A percentile compares a stretch with the other conserved stretches of the same genome.
phyloP scores from a whole-genome alignment of 2,888 invertebrate species.

The Leptinotarsa tumamoca region DNA sequence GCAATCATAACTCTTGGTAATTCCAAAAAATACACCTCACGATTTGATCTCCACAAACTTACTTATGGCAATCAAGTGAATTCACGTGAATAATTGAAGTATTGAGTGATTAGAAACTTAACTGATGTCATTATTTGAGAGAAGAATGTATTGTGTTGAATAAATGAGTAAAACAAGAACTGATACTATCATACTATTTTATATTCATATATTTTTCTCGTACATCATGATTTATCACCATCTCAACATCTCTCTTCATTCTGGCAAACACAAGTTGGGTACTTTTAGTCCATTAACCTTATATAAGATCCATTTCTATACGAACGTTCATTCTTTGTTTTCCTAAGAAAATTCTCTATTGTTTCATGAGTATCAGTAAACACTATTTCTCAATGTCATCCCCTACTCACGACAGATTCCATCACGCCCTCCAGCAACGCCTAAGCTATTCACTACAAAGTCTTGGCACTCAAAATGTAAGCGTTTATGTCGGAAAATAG shows the following conservation, averaged over 20 bases:
- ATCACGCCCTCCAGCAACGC: slow-evolving; percentile 29
- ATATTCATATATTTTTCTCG: no score
- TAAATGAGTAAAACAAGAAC: no score
- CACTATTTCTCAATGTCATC: slow-evolving; percentile 19
- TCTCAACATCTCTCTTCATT: background rate
- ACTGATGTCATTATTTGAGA: no score
- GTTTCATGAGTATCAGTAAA: slow-evolving; percentile 18
- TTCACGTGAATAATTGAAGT: no score
- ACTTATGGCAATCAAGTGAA: no score
- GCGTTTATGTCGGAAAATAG: slow-evolving; percentile 44
- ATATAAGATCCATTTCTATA: background rate
- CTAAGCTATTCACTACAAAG: slow-evolving; percentile 36
- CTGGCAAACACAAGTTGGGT: no score
- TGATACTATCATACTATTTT: no score
- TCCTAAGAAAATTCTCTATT: slow-evolving; percentile 9
- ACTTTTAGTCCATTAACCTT: background rate
- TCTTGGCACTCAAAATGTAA: slow-evolving; percentile 40
- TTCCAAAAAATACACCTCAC: no score
- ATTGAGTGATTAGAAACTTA: no score
- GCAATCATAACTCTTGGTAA: no score
- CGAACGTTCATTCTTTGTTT: background rate
- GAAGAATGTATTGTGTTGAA: no score
- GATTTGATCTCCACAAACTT: no score
- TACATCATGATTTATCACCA: background rate
- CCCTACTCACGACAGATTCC: background rate